Base-by-base conservation (phyloP, 2,888 invertebrate genomes). In the Ferdinandea cuprea region DNA sequence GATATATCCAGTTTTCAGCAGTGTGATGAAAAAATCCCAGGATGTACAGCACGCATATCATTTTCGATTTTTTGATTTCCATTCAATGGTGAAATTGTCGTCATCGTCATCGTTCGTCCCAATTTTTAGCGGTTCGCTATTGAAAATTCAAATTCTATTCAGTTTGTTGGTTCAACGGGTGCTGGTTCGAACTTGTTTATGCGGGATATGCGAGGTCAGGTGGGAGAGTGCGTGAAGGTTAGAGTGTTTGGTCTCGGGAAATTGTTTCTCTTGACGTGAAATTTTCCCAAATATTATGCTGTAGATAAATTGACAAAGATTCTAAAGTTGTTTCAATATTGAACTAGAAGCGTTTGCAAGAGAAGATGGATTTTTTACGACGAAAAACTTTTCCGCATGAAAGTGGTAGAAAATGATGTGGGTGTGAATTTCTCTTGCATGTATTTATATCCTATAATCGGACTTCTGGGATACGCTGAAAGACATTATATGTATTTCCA, bases 141-240 rank as follows among this genome's bases (percentile, higher is more conserved):
- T 79, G 73, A 61, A 68, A 73, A 79, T 68, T 79, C 48, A 68
- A 74, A 79, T 68, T 79, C 58, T 52, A 59, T 66, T 66, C n/a
- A 46, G 37, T 52, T 52, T 68, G 54, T 40, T 61, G 32, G 46
- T 25, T 25, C 25, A 25, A 25, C 25, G 25, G 79, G 46, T 66
- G 59, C 46, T 56, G 61, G n/a, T n/a, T n/a, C 61, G 74, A 73
- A 65, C 61, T 68, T 30, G 32, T 40, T 46, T 19, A 46, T 50
- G n/a, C n/a, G 58, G 37, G 17, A 19, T 11, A 4, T 1, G 0
- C 19, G 25, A 35, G 35, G 25, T 40, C 32, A 48, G 21, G n/a
- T 37, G 30, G 1, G n/a, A 13, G 3, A n/a, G 37, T 1, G 5
- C 7, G 17, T 7, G 15, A 4, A 6, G 21, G 40, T 54, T 58